Evolutionary conservation across 2,888 invertebrate species (phyloP), one percentile per base, ranked within the genome.

Genomic region (Mesorhabditis spiculigera): DNA sequence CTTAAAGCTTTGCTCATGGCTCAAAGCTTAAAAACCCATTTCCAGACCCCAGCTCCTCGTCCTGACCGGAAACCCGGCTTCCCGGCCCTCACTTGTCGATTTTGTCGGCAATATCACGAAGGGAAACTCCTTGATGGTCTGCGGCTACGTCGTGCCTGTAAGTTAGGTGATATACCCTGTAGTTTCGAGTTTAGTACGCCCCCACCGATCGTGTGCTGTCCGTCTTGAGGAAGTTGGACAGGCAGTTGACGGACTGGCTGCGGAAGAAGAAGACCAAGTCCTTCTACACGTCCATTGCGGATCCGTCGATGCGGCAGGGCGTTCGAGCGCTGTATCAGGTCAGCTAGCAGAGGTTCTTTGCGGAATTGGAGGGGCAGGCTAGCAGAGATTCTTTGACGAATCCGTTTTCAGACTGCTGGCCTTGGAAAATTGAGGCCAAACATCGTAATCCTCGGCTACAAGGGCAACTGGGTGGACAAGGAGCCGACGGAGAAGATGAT

Each of bases 351-450:
- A 28, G 28, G 28, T 28, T 28, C 28, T 28, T 28, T 28, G 28
- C 28, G 1, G 28, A 28, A 28, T 4, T 67, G 13, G 1, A n/a
- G 10, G 13, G n/a, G 10, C 43, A 44, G 8, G 8, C 41, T 43
- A 16, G 10, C 41, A 68, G 42, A 13, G 5, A 43, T 41, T 44
- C 28, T 43, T 28, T 43, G 5, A 65, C 1, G 3, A 50, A 50
- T 50, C 58, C 3, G n/a, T 13, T 50, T 78, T 16, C 81, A 89
- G 87, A 81, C 86, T 44, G 91, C 92, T 65, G 97, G 97, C 1
- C 90, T 97, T 67, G 97, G 97, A 0, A 95, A 96, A 88, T 89
- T 98, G 73, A 91, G 91, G 74, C 97, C 98, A 0, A 98, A 98
- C 86, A 94, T 95, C 78, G 87, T 97, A 28, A 87, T 97, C 83